Base-by-base conservation (phyloP, 2,797 vertebrate species). In the Urosaurus nigricauda region DNA sequence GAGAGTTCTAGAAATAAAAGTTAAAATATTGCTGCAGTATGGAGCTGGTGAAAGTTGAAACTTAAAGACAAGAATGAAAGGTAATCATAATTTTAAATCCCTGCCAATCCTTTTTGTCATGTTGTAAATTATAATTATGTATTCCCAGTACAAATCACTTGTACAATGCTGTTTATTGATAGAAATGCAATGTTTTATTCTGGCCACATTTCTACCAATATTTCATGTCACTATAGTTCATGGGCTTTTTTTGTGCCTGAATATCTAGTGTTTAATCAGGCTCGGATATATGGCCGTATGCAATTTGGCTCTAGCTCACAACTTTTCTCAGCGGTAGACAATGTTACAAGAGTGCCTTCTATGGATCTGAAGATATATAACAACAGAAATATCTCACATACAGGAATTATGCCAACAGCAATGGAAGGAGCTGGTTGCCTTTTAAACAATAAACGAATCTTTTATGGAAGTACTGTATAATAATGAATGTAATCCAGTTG, bases 341-440 rank as follows among this genome's bases (percentile, higher is more conserved):
- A 68, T 81, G 73, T 92, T 85, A 79, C 94, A 87, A 84, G 85
- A 90, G 87, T 87, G 71, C 90, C 92, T 94, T 90, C 94, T 92
- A 89, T 29, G 65, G 73, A 82, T 79, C 87, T 32, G 16, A 1
- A 26, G 5, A 75, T 84, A 37, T 70, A 73, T 84, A 32, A 35
- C 83, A 35, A 40, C 11, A 71, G 24, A 60, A 89, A 47, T 5
- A 51, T 19, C 70, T 85, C 24, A 60, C 47, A 58, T 47, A 71
- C 21, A 37, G 40, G 37, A 82, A 32, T 47, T 70, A 74, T 74
- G 47, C 68, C 53, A 83, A 83, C 2, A 65, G 56, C 40, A 77
- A 77, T 43, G 37, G 84, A 77, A 77, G 51, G 12, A 74, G 19
- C 37, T 53, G n/a, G 12, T 71, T 53, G 53, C 83, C 24, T 84